Base-by-base conservation (phyloP, 2,888 invertebrate genomes). In the Acanthosepion esculentum region DNA sequence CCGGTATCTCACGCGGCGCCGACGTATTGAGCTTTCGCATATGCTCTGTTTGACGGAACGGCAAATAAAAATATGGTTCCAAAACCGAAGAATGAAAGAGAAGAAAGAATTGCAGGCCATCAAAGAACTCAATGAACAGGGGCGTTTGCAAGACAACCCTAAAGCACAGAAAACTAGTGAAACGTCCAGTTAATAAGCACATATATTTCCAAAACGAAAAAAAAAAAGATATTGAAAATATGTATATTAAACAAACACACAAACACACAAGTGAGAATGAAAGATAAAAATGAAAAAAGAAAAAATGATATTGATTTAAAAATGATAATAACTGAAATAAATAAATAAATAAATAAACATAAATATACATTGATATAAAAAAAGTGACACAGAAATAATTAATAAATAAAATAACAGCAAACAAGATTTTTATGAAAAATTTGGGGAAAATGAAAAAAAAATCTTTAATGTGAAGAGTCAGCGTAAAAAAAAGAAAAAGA, bases 41-140 rank as follows among this genome's bases (percentile, higher is more conserved):
- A 99, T 99, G 97, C 98, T 99, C 96, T 99, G 99, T 98, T 98
- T 99, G 97, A 99, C 99, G 96, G 99, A 99, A 98, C 98, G 99
- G 97, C 99, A 99, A 98, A 99, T 97, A 94, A 97, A 97, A 96
- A 97, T 97, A 92, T 97, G 97, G 97, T 97, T 99, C 98, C 99
- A 99, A 98, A 99, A 99, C 98, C 98, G 99, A 96, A 98, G 99
- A 97, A 99, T 99, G 99, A 99, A 99, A 98, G 99, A 99, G 99
- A 99, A 99, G 98, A 99, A 99, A 98, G 99, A 99, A 98, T 99
- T 99, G 98, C 99, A 99, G 98, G 99, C 99, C 97, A 99, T 99
- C 98, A 99, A 99, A 98, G 99, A 99, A 98, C 98, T 99, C 97
- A 99, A 99, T 98, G 99, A 99, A 98, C 99, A 99, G 97, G 95